Base-by-base conservation (phyloP, 1,140 invertebrate species). In the Megalopta genalis region DNA sequence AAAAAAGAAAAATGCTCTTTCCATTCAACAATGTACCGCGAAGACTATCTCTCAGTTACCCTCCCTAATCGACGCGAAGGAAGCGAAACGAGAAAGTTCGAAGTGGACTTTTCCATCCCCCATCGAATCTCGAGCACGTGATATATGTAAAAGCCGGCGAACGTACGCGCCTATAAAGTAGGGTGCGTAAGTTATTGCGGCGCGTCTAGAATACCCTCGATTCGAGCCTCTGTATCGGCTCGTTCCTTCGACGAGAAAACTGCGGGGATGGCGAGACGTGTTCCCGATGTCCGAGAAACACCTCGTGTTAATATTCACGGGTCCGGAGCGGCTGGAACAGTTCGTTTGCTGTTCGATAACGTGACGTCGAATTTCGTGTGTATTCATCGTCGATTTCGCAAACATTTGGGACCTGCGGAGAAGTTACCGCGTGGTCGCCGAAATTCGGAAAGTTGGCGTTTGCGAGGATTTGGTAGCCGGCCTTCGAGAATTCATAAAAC, bases 131-230 rank as follows among this genome's bases (percentile, higher is more conserved):
- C 64, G 18, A 66, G 46, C 7, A 27, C n/a, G 70, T 86, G 84
- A 86, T 85, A 76, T 82, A 85, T 85, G 83, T 85, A 85, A 85
- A 80, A 72, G 80, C 46, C 60, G 74, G 72, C 23, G 37, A 23
- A 65, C 66, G 69, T 60, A 62, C 60, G 59, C 71, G 57, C 23
- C 57, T 63, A 67, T 68, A 52, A 73, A 37, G 46, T 68, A 69
- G 78, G 83, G 59, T 62, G 82, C 75, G 62, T 39, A 69, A 85
- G 81, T 86, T 85, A 86, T 85, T 71, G 83, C n/a, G 32, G 39
- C 46, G 57, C 54, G 49, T 78, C 62, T 18, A 46, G 62, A 37
- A 82, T 82, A 77, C 76, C 68, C 72, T 23, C 23, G 62, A 67
- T 37, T 67, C 66, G n/a, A n/a, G 71, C 16, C 63, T 71, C 71